A percentile compares a stretch with the other conserved stretches of the same genome.
Evolutionary conservation across 2,113 vertebrate species (phyloP).

Genomic region (Dascyllus trimaculatus): DNA sequence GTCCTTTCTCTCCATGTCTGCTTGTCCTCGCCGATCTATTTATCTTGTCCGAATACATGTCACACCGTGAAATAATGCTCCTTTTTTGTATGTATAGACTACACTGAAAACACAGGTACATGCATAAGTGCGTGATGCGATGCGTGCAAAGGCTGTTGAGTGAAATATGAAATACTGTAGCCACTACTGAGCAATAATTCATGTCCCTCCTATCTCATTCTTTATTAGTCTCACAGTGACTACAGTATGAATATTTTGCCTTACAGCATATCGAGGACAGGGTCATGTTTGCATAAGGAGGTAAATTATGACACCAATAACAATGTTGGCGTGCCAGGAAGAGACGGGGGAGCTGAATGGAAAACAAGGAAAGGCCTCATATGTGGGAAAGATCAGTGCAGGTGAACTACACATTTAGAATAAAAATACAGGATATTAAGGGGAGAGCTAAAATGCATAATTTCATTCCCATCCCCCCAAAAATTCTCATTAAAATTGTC

Average conservation of each 20-base stretch:
- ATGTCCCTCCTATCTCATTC: conserved; percentile 68
- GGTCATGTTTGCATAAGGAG: conserved; percentile 84
- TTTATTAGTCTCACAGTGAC: conserved; percentile 78
- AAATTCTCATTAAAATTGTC: conserved; percentile 15
- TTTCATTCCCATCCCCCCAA: conserved; percentile 22
- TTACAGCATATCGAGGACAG: conserved; percentile 72
- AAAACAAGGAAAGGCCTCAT: conserved; percentile 7
- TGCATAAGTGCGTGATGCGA: conserved; percentile 2
- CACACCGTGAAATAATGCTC: conserved; percentile 52
- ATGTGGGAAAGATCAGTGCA: neutral
- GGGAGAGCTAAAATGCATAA: neutral
- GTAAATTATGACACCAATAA: conserved; percentile 82
- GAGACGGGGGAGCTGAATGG: neutral
- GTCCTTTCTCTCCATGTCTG: conserved; percentile 16
- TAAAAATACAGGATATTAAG: neutral
- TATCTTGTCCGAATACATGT: conserved; percentile 59
- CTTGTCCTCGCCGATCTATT: conserved; percentile 44
- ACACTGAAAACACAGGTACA: conserved; percentile 30
- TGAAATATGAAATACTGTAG: conserved; percentile 64
- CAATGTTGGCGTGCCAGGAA: conserved; percentile 50
- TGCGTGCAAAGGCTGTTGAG: conserved; percentile 16
- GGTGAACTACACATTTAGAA: conserved; percentile 8
- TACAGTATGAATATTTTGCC: conserved; percentile 81
- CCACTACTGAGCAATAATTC: conserved; percentile 64
- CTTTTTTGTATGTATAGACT: conserved; percentile 51